Evolutionary conservation across 2,888 invertebrate genomes (phyloP), one percentile per base, ranked within the genome.

Genomic region (Arrhopalites spinosus): DNA sequence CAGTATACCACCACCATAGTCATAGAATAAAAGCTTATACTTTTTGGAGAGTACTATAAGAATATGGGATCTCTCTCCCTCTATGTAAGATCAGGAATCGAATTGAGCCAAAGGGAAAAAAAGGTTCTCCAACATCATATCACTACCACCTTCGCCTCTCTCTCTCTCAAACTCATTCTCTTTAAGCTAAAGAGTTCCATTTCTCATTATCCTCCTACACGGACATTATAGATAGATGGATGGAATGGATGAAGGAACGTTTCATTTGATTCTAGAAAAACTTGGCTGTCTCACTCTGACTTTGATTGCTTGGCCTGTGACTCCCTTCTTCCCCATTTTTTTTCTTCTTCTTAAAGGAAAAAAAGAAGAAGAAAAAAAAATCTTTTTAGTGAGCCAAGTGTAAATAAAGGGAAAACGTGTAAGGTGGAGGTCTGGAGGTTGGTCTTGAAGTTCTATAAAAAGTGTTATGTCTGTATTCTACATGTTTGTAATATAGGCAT

Each of bases 261-360:
- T n/a, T 68, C 68, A 68, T 68, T 68, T 47, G 68, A 68, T 68
- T 68, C 68, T 50, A 13, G 47, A n/a, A 25, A 68, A 63, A 63
- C 61, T 27, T 72, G 61, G 27, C 27, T 61, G 63, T 72, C 72
- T 72, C 63, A 72, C 25, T 61, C 61, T 72, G 72, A 72, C 72
- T 72, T 72, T 72, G 72, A 72, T 72, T 72, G 72, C 72, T 72
- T 17, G 72, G 45, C 72, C 63, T 72, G 43, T 72, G 72, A 72
- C 72, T 72, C 25, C 72, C n/a, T n/a, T n/a, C n/a, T 36, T 71
- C 25, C 47, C 56, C 13, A 30, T 72, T 72, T 72, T 72, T 61
- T 63, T 50, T 50, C 50, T 50, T 17, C 50, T 15, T n/a, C n/a
- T 50, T 50, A 5, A 50, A 2, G 2, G 8, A n/a, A 15, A 50